Conservation (phyloP, 2,888 invertebrate genomes). For the Pachycephus smyrnensis region DNA sequence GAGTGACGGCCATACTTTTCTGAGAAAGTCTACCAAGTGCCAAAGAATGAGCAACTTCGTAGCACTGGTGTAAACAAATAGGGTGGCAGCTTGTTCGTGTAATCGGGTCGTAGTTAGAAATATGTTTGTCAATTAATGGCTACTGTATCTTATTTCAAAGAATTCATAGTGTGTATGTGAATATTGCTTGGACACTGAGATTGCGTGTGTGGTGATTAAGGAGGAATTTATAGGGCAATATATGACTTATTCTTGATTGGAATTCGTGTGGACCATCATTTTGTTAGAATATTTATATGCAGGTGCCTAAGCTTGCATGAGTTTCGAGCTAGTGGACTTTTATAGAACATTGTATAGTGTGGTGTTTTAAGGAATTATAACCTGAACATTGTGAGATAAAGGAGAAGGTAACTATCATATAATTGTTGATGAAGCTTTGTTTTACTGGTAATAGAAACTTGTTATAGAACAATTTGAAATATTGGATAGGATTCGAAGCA, state of each 20-base stretch:
- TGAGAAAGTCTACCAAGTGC: background rate
- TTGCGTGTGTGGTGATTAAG: background rate
- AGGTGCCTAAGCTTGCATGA: background rate
- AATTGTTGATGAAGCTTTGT: background rate
- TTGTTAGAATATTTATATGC: background rate
- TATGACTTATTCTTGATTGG: background rate
- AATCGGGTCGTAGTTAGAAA: background rate
- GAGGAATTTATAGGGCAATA: background rate
- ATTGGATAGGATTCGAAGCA: constrained; percentile 3
- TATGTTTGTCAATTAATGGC: background rate
- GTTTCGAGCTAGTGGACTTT: background rate
- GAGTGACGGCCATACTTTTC: background rate
- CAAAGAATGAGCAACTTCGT: constrained; percentile 3
- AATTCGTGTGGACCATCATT: background rate
- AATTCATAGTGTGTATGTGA: background rate
- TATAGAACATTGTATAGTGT: background rate
- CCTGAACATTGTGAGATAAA: background rate
- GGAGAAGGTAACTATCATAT: background rate
- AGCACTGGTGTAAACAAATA: constrained; percentile 3
- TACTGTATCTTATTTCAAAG: background rate
- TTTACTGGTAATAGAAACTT: background rate
- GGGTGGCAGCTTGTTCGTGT: background rate
- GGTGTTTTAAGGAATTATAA: background rate
- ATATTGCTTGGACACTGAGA: background rate
- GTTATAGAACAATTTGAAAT: background rate